Conservation (phyloP, 2,113 vertebrate genomes). For the Nerophis lumbriciformis region DNA sequence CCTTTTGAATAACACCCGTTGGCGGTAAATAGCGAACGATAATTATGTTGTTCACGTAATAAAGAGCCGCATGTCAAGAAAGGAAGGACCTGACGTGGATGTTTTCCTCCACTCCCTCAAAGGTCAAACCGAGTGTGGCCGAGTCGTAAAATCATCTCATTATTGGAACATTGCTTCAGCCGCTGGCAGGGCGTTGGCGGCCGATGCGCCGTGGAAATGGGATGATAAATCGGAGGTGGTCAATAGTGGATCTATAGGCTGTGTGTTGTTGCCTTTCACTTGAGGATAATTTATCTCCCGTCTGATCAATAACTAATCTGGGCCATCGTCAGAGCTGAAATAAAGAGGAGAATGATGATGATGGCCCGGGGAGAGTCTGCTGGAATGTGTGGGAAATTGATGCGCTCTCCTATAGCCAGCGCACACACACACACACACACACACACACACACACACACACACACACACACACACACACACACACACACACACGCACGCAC, state of each 20-base stretch:
- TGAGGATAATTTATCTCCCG: constrained; percentile 72
- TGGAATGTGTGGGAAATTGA: constrained; percentile 48
- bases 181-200: constrained; percentile 31
- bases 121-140: constrained; percentile 65
- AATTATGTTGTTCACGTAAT: too few species aligned
- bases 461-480: neutral
- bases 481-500: neutral
- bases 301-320: constrained; percentile 78
- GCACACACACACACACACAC: constrained; percentile 1
- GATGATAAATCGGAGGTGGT: constrained; percentile 64
- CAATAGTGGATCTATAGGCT: constrained; percentile 70
- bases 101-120: constrained; percentile 45
- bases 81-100: constrained; percentile 24
- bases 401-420: constrained; percentile 13
- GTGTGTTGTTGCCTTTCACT: constrained; percentile 72
- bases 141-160: constrained; percentile 67
- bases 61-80: too few species aligned
- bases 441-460: constrained; percentile 9
- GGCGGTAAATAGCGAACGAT: too few species aligned
- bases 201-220: constrained; percentile 48
- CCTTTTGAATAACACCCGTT: neutral
- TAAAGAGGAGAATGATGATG: constrained; percentile 74
- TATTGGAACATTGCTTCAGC: constrained; percentile 62
- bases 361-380: constrained; percentile 28
- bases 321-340: constrained; percentile 69